Base-by-base conservation (phyloP, 2,888 invertebrate genomes). In the Drosophila kuntzei region DNA sequence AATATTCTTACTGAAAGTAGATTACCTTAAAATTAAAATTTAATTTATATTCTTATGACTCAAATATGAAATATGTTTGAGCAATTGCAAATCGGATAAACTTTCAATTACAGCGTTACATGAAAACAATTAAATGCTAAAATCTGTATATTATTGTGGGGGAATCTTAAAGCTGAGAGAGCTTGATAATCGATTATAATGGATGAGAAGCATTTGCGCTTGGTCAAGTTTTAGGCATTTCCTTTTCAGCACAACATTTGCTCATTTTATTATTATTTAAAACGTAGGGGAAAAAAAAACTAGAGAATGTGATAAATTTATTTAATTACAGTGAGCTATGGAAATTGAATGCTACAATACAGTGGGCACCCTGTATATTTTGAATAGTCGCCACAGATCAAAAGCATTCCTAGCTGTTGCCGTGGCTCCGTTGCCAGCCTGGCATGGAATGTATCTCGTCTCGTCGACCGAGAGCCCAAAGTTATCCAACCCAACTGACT, bases 331-430 rank as follows among this genome's bases (percentile, higher is more conserved):
- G 53, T 47, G 47, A 63, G 66, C 68, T 66, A 76, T 79, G 83
- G 72, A 83, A 76, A 79, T 83, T 58, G 47, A 66, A 73, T 73
- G 60, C 47, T 46, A 49, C 18, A 49, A 59, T 54, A 63, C 67
- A 41, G 49, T 54, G 71, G 64, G 79, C 88, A 85, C 87, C 87
- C 85, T 78, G 87, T 88, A 77, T 73, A 50, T 49, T 34, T 50
- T 67, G 64, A 65, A 77, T 77, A 41, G 64, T 69, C 78, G 76
- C 63, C 68, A 54, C 72, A 79, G 89, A 87, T 87, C 87, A 87
- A 87, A 87, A 82, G 80, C 87, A 87, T 87, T 87, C 89, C 89
- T 89, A 82, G 85, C 84, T 84, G 73, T 80, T 71, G 76, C 83
- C 64, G 73, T 63, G 68, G 75, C 80, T 74, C 36, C 62, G 65